Evolutionary conservation across 2,888 invertebrate species (phyloP).

Genomic region (Unio pictorum): DNA sequence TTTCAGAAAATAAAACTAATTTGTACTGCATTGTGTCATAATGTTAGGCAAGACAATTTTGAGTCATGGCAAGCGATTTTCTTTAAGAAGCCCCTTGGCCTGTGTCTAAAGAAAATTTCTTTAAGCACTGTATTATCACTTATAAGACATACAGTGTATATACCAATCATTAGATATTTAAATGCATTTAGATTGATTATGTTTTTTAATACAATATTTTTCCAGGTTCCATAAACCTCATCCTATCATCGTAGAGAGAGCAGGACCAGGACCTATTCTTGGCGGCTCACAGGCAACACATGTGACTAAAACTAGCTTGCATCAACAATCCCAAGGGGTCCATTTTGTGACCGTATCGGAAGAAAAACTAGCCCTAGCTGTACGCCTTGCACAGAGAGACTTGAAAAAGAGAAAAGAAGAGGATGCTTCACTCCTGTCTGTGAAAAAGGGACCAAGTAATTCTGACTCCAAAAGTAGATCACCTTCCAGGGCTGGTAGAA

Average conservation of each 20-base stretch:
- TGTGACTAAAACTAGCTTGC: not conserved
- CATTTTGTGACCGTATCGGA: constrained; percentile 53
- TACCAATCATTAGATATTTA: too few relatives aligned
- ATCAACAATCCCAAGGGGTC: constrained; percentile 23
- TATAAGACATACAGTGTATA: too few relatives aligned
- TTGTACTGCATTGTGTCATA: too few relatives aligned
- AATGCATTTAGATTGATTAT: too few relatives aligned
- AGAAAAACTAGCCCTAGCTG: constrained; percentile 58
- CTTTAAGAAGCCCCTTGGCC: too few relatives aligned
- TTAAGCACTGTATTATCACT: too few relatives aligned
- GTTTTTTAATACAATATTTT: not conserved
- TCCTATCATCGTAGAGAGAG: constrained; percentile 43
- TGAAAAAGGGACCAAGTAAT: constrained; percentile 31
- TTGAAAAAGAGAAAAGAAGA: constrained; percentile 55
- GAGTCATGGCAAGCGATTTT: too few relatives aligned
- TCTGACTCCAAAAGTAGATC: constrained; percentile 26
- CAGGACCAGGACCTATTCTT: constrained; percentile 16
- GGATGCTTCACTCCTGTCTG: constrained; percentile 29
- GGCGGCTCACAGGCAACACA: constrained; percentile 5
- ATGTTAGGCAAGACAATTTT: too few relatives aligned
- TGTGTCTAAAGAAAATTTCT: too few relatives aligned
- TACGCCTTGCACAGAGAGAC: constrained; percentile 61
- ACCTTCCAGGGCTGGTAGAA: constrained; percentile 13
- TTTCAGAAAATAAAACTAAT: too few relatives aligned
- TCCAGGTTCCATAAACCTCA: constrained; percentile 38